Conservation (phyloP, 2,888 invertebrate genomes). For the Priocnemis perturbator region DNA sequence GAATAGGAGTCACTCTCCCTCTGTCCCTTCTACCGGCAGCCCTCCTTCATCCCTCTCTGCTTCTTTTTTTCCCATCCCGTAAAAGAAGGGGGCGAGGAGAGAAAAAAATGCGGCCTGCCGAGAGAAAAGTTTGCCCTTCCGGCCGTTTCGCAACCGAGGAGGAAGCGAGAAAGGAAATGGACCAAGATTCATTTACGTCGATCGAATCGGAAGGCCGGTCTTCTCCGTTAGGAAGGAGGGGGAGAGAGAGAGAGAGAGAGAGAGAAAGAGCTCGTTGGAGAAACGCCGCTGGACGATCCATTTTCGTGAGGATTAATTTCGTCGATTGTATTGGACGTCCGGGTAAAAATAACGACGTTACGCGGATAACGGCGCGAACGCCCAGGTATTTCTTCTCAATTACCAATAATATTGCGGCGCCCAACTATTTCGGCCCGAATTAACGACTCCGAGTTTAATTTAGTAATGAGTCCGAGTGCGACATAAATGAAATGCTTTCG, state of each 20-base stretch:
- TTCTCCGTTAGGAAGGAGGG: too few relatives aligned
- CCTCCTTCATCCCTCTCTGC: too few relatives aligned
- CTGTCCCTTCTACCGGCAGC: not conserved
- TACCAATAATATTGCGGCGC: too few relatives aligned
- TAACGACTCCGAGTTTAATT: too few relatives aligned
- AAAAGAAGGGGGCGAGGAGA: not conserved
- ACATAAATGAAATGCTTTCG: too few relatives aligned
- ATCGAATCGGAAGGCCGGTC: constrained; percentile 6
- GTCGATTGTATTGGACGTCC: not conserved
- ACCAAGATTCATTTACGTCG: constrained; percentile 11
- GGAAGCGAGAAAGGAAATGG: constrained; percentile 8
- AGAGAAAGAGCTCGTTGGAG: constrained; percentile 5
- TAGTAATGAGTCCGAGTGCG: too few relatives aligned
- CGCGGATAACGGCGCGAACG: too few relatives aligned
- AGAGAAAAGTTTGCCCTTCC: not conserved
- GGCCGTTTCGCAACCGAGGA: not conserved
- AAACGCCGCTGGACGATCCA: constrained; percentile 2
- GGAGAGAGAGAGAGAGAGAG: not conserved
- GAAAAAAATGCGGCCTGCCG: not conserved
- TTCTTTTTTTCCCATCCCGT: not conserved
- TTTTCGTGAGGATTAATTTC: constrained; percentile 11
- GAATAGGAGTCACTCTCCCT: not conserved
- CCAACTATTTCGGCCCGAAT: too few relatives aligned
- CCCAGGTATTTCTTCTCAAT: too few relatives aligned
- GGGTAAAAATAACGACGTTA: too few relatives aligned